phyloP scores from a whole-genome alignment of 2,888 invertebrate species.

The Emmelina monodactyla region DNA sequence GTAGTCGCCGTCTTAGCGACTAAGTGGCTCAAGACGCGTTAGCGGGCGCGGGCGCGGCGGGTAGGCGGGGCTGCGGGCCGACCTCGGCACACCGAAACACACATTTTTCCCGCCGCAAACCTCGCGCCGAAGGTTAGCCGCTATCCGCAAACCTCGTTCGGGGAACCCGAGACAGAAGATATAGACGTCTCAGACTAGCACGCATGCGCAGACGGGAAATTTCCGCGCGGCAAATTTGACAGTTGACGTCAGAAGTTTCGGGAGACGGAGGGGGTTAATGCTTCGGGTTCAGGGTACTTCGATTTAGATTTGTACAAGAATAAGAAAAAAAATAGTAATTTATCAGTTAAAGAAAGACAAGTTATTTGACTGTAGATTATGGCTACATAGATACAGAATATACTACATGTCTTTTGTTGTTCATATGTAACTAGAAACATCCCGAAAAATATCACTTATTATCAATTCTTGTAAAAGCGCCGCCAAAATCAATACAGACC shows the following conservation, averaged over 20 bases:
- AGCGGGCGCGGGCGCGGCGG: slow-evolving; percentile 46
- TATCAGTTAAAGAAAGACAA: too few relatives aligned
- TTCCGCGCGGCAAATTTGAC: slow-evolving; percentile 48
- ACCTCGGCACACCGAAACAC: slow-evolving; percentile 64
- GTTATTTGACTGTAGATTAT: too few relatives aligned
- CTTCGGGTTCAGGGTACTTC: too few relatives aligned
- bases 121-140: slow-evolving; percentile 67
- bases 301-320: too few relatives aligned
- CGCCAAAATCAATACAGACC: too few relatives aligned
- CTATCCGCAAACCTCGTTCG: slow-evolving; percentile 63
- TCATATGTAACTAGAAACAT: too few relatives aligned
- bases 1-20: slow-evolving; percentile 57
- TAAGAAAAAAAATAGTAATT: too few relatives aligned
- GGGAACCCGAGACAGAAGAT: slow-evolving; percentile 32
- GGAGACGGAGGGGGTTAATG: slow-evolving; percentile 18
- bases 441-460: too few relatives aligned
- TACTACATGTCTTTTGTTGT: too few relatives aligned
- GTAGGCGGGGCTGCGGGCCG: slow-evolving; percentile 32
- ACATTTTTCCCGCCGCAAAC: slow-evolving; percentile 68
- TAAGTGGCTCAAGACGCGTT: slow-evolving; percentile 66
- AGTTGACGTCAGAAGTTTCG: slow-evolving; percentile 28
- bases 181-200: slow-evolving; percentile 24
- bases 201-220: slow-evolving; percentile 35
- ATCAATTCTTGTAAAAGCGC: too few relatives aligned
- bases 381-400: too few relatives aligned